These are phyloP conservation scores for Cyprinodon tularosa DNA, from an alignment of 2,113 vertebrate species.

Conservation along the genomic window DNA sequence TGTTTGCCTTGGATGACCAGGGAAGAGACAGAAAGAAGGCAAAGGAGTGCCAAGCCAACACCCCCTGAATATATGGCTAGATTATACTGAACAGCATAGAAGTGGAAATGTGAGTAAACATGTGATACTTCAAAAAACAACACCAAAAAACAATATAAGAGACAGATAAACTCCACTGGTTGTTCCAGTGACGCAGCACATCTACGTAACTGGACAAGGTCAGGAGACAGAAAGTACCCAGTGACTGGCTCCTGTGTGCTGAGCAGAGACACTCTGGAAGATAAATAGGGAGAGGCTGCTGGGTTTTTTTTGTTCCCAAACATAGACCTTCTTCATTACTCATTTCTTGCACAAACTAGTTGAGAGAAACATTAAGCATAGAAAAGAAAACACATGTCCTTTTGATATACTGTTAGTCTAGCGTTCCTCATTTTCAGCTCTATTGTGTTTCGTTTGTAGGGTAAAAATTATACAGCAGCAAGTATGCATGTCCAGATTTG, in stretches of 20 bases:
- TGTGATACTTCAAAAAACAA: slow-evolving; percentile 5
- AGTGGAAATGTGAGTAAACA: neutral
- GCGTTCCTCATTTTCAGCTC: no score
- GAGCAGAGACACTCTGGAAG: slow-evolving; percentile 21
- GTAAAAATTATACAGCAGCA: no score
- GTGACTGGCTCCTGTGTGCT: slow-evolving; percentile 44
- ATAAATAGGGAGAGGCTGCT: slow-evolving; percentile 33
- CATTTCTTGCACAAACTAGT: slow-evolving; percentile 12
- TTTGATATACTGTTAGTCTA: no score
- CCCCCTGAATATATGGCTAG: slow-evolving; percentile 6
- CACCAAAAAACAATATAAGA: slow-evolving; percentile 10
- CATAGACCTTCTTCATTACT: slow-evolving; percentile 35
- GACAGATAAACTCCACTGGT: neutral
- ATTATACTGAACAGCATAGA: neutral
- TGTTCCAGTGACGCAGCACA: slow-evolving; percentile 37
- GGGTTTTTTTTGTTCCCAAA: slow-evolving; percentile 34
- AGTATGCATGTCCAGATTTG: no score
- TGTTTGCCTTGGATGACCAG: slow-evolving; percentile 64
- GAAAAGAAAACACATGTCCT: neutral
- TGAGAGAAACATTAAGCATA: neutral
- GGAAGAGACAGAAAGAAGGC: slow-evolving; percentile 12
- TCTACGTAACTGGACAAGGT: slow-evolving; percentile 54
- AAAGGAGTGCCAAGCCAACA: slow-evolving; percentile 10
- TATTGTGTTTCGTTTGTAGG: no score
- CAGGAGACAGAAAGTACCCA: slow-evolving; percentile 45